Conservation (phyloP, 2,113 vertebrate species). For the Formicarius rufipectus region DNA sequence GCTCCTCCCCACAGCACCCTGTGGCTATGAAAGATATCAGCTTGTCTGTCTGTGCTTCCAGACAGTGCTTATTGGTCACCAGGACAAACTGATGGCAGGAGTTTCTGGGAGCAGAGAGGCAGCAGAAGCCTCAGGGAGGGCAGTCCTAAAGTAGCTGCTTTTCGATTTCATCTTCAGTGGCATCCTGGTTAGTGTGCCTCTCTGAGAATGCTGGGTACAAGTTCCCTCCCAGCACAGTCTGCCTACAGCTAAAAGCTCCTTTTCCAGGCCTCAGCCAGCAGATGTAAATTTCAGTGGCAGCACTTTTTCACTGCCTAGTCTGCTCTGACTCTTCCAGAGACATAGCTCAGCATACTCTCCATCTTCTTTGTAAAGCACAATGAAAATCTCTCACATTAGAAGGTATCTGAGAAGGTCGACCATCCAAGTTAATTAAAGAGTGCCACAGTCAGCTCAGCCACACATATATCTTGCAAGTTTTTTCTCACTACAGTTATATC, state of each 20-base stretch:
- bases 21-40: no score
- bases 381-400: not conserved
- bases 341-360: not conserved
- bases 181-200: not conserved
- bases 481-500: not conserved
- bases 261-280: not conserved
- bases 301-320: not conserved
- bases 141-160: not conserved
- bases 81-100: rapidly evolving
- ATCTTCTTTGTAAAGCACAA: not conserved
- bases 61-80: not conserved
- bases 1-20: not conserved
- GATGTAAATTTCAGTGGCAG: not conserved
- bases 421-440: not conserved
- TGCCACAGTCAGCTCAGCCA: not conserved
- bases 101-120: not conserved
- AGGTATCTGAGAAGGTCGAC: not conserved
- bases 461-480: not conserved
- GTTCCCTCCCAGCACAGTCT: rapidly evolving
- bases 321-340: not conserved
- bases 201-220: rapidly evolving
- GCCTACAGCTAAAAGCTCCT: not conserved
- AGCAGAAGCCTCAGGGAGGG: not conserved
- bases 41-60: rapidly evolving
- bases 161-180: not conserved